phyloP scores from a whole-genome alignment of 1,140 invertebrate genomes.

The Wiebesia pumilae region DNA sequence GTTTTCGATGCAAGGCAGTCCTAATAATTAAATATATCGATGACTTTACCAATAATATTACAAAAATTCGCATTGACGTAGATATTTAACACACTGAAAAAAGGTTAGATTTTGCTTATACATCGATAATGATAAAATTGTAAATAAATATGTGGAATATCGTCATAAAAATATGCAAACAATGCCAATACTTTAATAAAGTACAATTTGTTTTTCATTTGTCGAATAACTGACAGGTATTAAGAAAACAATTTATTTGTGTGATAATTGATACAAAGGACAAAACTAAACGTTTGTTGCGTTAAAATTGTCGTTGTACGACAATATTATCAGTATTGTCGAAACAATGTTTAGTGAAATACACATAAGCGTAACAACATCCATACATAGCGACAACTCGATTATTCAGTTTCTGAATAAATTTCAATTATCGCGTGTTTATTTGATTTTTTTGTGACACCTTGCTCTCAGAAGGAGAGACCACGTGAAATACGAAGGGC shows the following conservation, averaged over 20 bases:
- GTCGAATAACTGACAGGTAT: neutral
- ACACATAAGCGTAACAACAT: conserved; percentile 1
- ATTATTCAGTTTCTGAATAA: conserved; percentile 14
- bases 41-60: neutral
- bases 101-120: neutral
- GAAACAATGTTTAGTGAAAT: neutral
- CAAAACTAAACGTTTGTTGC: neutral
- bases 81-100: conserved; percentile 6
- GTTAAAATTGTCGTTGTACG: too few relatives aligned
- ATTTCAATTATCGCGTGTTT: neutral
- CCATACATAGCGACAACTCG: neutral
- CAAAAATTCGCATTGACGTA: neutral
- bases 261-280: neutral
- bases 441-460: neutral
- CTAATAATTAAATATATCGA: conserved; percentile 21
- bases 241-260: neutral
- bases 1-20: conserved; percentile 21
- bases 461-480: conserved; percentile 56
- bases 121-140: neutral
- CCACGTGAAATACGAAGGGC: conserved; percentile 83
- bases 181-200: neutral
- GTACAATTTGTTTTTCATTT: neutral
- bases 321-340: conserved; percentile 15
- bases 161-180: neutral
- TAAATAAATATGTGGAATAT: neutral